phyloP scores from a whole-genome alignment of 2,113 vertebrate genomes.

The Tautogolabrus adspersus region DNA sequence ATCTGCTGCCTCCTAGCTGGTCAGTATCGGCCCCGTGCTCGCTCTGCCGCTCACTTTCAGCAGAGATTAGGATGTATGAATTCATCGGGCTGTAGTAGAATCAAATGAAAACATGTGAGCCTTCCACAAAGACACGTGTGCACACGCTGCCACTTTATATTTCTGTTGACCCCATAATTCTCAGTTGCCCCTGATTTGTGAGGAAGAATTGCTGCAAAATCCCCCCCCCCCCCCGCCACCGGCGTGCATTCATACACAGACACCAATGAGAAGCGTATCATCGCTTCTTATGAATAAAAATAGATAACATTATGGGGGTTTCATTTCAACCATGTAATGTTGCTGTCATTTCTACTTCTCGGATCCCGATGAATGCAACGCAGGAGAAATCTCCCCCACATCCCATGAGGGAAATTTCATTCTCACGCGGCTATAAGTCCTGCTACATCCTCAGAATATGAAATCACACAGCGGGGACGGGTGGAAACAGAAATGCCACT shows the following conservation, averaged over 20 bases:
- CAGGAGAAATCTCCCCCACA: constrained; percentile 67
- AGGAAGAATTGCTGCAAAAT: constrained; percentile 52
- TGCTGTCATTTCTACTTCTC: constrained; percentile 70
- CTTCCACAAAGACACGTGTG: constrained; percentile 16
- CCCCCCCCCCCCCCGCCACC: constrained; percentile 21
- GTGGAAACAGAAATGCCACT: constrained; percentile 62
- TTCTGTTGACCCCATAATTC: constrained; percentile 66
- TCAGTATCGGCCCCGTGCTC: constrained; percentile 48
- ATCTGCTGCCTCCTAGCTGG: constrained; percentile 58
- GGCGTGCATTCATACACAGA: constrained; percentile 43
- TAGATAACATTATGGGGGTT: constrained; percentile 68
- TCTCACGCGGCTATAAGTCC: constrained; percentile 62
- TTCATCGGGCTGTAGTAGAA: constrained; percentile 32
- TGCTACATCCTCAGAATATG: constrained; percentile 65
- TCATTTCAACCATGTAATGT: constrained; percentile 75
- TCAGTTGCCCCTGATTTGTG: constrained; percentile 63
- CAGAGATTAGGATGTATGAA: constrained; percentile 65
- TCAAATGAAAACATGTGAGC: constrained; percentile 47
- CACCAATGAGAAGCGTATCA: constrained; percentile 55
- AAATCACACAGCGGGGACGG: constrained; percentile 46
- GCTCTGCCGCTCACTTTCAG: constrained; percentile 58
- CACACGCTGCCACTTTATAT: constrained; percentile 44
- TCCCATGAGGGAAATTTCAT: constrained; percentile 73
- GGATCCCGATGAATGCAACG: constrained; percentile 42
- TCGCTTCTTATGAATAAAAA: constrained; percentile 73